phyloP scores from a whole-genome alignment of 2,888 invertebrate species.

The Nephrotoma appendiculata region DNA sequence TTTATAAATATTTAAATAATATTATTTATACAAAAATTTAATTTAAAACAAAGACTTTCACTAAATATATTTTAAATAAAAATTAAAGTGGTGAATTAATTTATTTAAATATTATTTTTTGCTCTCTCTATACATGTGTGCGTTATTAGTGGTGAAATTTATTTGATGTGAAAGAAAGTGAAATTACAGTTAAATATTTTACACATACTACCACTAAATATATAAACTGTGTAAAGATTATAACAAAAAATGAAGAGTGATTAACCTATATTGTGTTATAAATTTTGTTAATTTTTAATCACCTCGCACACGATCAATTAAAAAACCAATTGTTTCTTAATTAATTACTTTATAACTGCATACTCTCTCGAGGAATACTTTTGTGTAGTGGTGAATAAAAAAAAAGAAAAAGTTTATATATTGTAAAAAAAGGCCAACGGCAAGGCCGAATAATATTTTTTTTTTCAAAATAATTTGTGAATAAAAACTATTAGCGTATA shows the following conservation, averaged over 20 bases:
- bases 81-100: not conserved
- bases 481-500: not conserved
- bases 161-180: not conserved
- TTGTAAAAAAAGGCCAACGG: conserved; percentile 6
- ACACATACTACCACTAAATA: not conserved
- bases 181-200: not conserved
- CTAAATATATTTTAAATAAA: not conserved
- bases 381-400: not conserved
- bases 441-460: conserved; percentile 4
- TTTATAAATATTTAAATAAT: not conserved
- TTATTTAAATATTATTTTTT: not conserved
- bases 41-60: not conserved
- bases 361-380: not conserved
- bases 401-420: conserved; percentile 2
- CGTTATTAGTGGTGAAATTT: not conserved
- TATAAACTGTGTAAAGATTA: not conserved
- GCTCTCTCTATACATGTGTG: not conserved
- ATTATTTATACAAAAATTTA: not conserved
- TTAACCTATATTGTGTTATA: not conserved
- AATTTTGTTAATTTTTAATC: not conserved
- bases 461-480: not conserved
- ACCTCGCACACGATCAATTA: not conserved
- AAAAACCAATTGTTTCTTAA: not conserved
- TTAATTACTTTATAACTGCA: not conserved
- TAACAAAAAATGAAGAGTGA: not conserved